These are phyloP conservation scores for Monochamus alternatus DNA, from an alignment of 2,888 invertebrate species.

Conservation along the genomic window DNA sequence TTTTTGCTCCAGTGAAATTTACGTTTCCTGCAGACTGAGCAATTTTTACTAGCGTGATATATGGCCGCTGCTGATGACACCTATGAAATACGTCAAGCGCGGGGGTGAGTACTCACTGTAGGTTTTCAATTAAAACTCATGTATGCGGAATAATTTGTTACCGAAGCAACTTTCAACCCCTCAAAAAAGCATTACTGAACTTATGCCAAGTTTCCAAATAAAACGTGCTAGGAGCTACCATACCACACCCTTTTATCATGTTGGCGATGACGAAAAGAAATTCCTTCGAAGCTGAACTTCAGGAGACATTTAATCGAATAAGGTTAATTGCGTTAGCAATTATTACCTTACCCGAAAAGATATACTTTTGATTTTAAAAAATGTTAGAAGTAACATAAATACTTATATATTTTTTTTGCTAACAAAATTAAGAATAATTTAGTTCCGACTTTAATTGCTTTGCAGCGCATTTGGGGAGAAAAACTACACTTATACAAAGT, in stretches of 20 bases:
- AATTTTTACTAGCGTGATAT: conserved; percentile 71
- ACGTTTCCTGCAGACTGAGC: conserved; percentile 71
- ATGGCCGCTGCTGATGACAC: conserved; percentile 71
- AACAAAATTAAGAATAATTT: too few relatives aligned
- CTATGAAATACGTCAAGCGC: conserved; percentile 69
- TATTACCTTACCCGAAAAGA: too few relatives aligned
- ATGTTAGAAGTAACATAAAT: too few relatives aligned
- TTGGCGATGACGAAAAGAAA: too few relatives aligned
- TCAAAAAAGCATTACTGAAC: conserved; percentile 51
- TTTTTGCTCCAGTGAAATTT: conserved; percentile 69
- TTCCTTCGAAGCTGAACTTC: too few relatives aligned
- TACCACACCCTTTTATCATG: background rate
- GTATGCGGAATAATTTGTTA: conserved; percentile 72
- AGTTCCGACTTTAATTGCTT: too few relatives aligned
- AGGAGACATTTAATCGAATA: too few relatives aligned
- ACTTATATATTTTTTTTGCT: too few relatives aligned
- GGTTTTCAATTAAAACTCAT: conserved; percentile 73
- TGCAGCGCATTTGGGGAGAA: too few relatives aligned
- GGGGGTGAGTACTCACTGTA: conserved; percentile 58
- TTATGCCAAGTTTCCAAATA: conserved; percentile 46
- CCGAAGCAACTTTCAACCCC: conserved; percentile 56
- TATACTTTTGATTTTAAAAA: too few relatives aligned
- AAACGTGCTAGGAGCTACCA: background rate
- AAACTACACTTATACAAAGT: too few relatives aligned
- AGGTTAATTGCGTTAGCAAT: too few relatives aligned